Base-by-base conservation (phyloP, 2,888 invertebrate genomes). In the Acleris holmiana region DNA sequence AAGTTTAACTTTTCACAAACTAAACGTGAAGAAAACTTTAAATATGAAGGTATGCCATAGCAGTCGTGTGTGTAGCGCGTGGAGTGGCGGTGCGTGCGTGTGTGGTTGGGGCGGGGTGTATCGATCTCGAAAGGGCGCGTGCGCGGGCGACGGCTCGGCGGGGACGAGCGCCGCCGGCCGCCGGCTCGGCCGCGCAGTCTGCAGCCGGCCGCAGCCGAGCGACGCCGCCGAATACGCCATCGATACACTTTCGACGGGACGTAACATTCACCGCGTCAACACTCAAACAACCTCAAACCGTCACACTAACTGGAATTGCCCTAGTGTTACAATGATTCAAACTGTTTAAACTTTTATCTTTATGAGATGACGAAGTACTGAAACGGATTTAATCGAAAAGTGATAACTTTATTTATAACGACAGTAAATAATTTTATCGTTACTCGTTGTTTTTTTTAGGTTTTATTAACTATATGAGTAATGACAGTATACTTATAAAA, bases 151-250 rank as follows among this genome's bases (percentile, higher is more conserved):
- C 79, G 77, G 71, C 79, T 72, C 77, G 76, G 72, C 77, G 76
- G 72, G 76, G 80, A 82, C 83, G 77, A 71, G 67, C 66, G 64
- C 66, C 59, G 73, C 70, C 76, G 76, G 77, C 72, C 80, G 75
- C 75, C 69, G 73, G 53, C 68, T 70, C 77, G 76, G 80, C 83
- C 87, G 89, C 89, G 88, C 89, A 89, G 90, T 91, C 86, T 85
- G 88, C 89, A 86, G 86, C 85, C 84, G 89, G 86, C 88, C 86
- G 82, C 84, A 81, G 84, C 84, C 86, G 83, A 84, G 83, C 85
- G 81, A 81, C 88, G 83, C 86, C 85, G 77, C 72, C 76, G 74
- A 73, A 73, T 71, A 62, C 67, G 67, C 62, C 72, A 67, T 72
- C 68, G 67, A 68, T 71, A 68, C 74, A 60, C 71, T 68, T 70